These are phyloP conservation scores for Strix uralensis DNA, from an alignment of 2,113 vertebrate genomes.

Conservation along the genomic window DNA sequence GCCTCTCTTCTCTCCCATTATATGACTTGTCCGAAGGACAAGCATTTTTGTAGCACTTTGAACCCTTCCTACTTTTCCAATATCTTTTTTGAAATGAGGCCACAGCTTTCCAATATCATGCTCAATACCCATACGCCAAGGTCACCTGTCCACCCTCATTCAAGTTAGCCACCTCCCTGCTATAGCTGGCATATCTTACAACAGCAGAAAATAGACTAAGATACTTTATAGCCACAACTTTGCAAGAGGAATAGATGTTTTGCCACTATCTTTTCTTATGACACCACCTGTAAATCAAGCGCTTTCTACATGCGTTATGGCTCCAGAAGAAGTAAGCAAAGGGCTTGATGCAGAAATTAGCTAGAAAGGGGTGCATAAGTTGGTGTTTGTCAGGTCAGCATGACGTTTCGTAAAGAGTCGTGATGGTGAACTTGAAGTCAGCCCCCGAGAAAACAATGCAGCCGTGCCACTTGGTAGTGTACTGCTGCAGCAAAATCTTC, in stretches of 20 bases:
- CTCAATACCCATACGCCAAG: neutral
- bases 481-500: neutral
- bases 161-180: neutral
- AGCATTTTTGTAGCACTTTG: neutral
- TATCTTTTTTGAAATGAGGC: neutral
- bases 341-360: neutral
- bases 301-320: neutral
- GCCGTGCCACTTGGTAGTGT: neutral
- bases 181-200: neutral
- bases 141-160: neutral
- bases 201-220: neutral
- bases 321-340: neutral
- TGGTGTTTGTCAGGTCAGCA: neutral
- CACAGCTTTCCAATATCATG: neutral
- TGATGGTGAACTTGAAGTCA: neutral
- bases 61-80: neutral
- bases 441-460: neutral
- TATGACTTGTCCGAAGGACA: neutral
- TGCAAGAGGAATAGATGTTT: neutral
- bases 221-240: neutral
- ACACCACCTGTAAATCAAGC: neutral
- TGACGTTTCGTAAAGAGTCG: neutral
- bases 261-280: neutral
- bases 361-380: neutral
- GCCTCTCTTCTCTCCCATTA: neutral